phyloP scores from a whole-genome alignment of 2,888 invertebrate genomes.

The Tricholauxania praeusta region DNA sequence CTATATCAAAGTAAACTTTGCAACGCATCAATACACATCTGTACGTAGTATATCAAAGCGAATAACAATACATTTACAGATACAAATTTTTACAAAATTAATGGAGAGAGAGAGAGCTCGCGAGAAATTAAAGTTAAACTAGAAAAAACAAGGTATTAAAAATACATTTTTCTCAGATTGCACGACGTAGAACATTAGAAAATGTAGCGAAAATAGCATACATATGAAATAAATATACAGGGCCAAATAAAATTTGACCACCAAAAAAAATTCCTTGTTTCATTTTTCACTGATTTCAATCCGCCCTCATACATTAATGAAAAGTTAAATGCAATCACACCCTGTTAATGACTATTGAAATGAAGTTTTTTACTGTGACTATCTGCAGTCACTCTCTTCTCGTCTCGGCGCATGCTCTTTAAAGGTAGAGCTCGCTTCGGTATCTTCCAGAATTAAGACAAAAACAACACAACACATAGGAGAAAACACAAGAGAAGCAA shows the following conservation, averaged over 20 bases:
- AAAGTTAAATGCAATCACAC: not conserved
- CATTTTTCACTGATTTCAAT: too few relatives aligned
- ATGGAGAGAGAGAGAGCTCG: not conserved
- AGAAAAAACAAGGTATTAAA: not conserved
- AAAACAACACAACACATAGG: constrained; percentile 13
- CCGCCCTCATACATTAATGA: too few relatives aligned
- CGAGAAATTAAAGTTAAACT: not conserved
- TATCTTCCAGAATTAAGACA: not conserved
- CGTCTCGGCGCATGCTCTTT: not conserved
- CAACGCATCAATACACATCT: not conserved
- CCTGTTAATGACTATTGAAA: not conserved
- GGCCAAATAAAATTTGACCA: not conserved
- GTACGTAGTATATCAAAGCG: not conserved
- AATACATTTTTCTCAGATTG: constrained; percentile 13
- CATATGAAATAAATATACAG: constrained; percentile 1
- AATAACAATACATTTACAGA: not conserved
- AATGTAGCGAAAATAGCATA: constrained; percentile 15
- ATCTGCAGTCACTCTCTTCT: not conserved
- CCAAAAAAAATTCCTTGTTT: too few relatives aligned
- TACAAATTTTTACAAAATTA: not conserved
- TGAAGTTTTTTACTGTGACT: not conserved
- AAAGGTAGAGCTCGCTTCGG: not conserved
- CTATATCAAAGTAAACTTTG: not conserved
- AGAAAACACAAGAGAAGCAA: not conserved
- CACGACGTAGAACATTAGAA: constrained; percentile 3